These are phyloP conservation scores for Globicephala melas DNA, from an alignment of 2,113 vertebrate species.

Conservation along the genomic window DNA sequence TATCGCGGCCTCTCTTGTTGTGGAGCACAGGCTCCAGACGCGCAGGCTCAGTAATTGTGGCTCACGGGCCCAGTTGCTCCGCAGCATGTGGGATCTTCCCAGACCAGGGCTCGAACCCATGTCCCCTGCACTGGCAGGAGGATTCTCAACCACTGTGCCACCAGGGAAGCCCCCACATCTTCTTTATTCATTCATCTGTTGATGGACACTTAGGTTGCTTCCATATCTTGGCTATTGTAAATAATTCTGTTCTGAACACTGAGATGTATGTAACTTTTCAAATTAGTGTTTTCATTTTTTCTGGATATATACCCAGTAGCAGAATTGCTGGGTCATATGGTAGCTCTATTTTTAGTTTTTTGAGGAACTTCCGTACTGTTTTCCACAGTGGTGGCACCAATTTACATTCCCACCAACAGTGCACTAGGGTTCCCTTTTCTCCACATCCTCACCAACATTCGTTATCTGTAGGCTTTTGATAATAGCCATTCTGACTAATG, in stretches of 20 bases:
- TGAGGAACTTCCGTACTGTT: background rate
- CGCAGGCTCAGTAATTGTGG: too few species aligned
- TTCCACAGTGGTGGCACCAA: background rate
- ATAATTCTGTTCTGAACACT: background rate
- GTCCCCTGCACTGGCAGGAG: too few species aligned
- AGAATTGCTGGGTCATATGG: background rate
- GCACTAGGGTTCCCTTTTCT: background rate
- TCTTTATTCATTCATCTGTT: background rate
- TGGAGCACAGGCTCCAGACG: too few species aligned
- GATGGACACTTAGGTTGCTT: background rate
- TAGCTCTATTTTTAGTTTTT: background rate
- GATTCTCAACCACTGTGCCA: too few species aligned
- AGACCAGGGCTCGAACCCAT: too few species aligned
- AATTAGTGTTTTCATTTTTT: background rate
- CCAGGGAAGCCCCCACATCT: background rate
- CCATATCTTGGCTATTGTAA: background rate
- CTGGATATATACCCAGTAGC: background rate
- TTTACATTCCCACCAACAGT: background rate
- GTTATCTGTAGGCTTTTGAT: background rate
- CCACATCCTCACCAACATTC: background rate
- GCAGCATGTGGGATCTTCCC: too few species aligned
- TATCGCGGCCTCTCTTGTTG: too few species aligned
- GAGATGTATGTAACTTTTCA: background rate
- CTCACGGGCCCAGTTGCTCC: too few species aligned
- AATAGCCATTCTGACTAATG: background rate